Base-by-base conservation (phyloP, 2,888 invertebrate genomes). In the Esperia sulphurella region DNA sequence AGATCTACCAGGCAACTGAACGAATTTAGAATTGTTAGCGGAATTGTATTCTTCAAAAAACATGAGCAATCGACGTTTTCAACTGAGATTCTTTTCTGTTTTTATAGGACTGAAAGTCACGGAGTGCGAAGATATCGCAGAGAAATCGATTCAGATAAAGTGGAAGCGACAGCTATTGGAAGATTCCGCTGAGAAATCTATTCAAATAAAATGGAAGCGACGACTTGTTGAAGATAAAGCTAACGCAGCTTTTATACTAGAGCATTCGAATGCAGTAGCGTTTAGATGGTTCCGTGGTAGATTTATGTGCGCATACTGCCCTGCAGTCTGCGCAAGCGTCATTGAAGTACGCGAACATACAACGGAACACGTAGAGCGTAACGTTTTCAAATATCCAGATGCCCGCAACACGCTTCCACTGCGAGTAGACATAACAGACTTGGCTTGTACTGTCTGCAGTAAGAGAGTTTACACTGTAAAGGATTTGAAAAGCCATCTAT, bases 291-390 rank as follows among this genome's bases (percentile, higher is more conserved):
- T 72, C 37, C 70, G 75, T 10, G 83, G 83, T 4, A 77, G 73
- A 54, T 79, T 82, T 35, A 68, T 78, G 69, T 85, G 84, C 45
- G 76, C 76, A 0, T 78, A 74, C 49, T 86, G 85, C 41, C 68
- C 75, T 0, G 58, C 54, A 31, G 58, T 61, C 41, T 75, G 57
- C 44, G 46, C 61, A 0, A 71, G 68, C 35, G 58, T 76, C 9
- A 54, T 28, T 1, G 75, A 75, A 42, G 53, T 83, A 3, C 65
- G 84, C 0, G 46, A 41, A 0, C 83, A 83, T 55, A 65, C 78
- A 0, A 35, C 50, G 1, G 48, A 41, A 0, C 82, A 83, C 9
- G 57, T 70, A 10, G 77, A 74, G 49, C 53, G 75, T 8, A 69
- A 75, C 4, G 57, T 80, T 38, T 69, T 79, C 37, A 56, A 68